phyloP scores from a whole-genome alignment of 2,888 invertebrate genomes.

The Drosophila mettleri region DNA sequence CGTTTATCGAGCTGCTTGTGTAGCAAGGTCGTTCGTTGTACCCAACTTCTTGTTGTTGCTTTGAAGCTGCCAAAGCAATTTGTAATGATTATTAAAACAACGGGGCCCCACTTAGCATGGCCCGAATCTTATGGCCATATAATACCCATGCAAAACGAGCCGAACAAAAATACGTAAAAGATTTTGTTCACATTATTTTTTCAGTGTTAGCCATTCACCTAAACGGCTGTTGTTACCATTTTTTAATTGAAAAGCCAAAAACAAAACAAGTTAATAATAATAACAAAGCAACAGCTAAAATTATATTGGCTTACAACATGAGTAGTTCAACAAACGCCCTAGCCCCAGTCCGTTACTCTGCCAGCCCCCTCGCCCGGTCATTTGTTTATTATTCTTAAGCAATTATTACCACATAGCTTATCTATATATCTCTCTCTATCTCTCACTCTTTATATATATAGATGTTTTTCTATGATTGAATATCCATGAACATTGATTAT shows the following conservation, averaged over 20 bases:
- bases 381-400: conserved; percentile 62
- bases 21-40: conserved; percentile 80
- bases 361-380: neutral
- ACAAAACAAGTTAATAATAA: conserved; percentile 43
- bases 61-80: conserved; percentile 63
- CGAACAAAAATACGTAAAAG: conserved; percentile 37
- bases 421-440: no score
- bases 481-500: conserved; percentile 72
- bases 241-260: conserved; percentile 70
- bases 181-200: conserved; percentile 45
- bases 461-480: conserved; percentile 57
- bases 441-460: no score
- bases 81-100: conserved; percentile 80
- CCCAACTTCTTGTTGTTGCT: conserved; percentile 35
- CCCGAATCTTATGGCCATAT: conserved; percentile 34
- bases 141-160: conserved; percentile 59
- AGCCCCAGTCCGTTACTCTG: conserved; percentile 8
- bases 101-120: conserved; percentile 63
- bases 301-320: conserved; percentile 74
- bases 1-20: conserved; percentile 68
- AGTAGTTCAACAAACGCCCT: conserved; percentile 42
- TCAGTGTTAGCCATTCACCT: conserved; percentile 67
- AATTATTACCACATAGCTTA: conserved; percentile 69
- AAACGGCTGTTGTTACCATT: conserved; percentile 70
- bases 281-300: conserved; percentile 56